Percentiles rank a stretch among this genome's conserved stretches.
Evolutionary conservation across 2,888 invertebrate species (phyloP).

Genomic region (Tetanocera ferruginea): DNA sequence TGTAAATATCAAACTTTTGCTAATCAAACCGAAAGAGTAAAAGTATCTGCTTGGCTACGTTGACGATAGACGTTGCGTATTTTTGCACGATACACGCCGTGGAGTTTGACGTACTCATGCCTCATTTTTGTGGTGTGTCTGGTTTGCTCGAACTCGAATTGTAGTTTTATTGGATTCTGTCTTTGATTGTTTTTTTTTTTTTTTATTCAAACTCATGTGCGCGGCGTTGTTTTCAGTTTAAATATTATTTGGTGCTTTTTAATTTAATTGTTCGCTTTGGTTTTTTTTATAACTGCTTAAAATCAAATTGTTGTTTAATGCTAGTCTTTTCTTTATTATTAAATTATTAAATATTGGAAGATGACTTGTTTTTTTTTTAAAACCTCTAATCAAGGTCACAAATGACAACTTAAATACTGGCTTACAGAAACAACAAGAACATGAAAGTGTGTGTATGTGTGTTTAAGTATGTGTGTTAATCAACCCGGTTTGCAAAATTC

Average conservation of each 20-base stretch:
- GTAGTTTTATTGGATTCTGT: neutral
- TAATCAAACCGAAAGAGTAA: too few relatives aligned
- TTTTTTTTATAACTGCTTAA: neutral
- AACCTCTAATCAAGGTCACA: constrained; percentile 21
- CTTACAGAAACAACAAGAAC: neutral
- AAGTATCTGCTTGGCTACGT: neutral
- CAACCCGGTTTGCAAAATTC: too few relatives aligned
- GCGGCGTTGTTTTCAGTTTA: neutral
- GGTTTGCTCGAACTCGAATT: neutral
- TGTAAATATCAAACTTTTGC: too few relatives aligned
- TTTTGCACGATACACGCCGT: neutral
- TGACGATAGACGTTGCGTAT: neutral
- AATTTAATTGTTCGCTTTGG: constrained; percentile 3
- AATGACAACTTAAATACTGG: constrained; percentile 5
- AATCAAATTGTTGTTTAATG: neutral
- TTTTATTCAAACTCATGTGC: neutral
- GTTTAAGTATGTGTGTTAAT: too few relatives aligned
- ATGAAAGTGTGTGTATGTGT: neutral
- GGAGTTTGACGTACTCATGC: neutral
- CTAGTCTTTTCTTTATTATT: neutral
- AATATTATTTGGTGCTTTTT: neutral
- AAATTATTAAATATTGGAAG: neutral
- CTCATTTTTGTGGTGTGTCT: constrained; percentile 6
- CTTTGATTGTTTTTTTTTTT: neutral
- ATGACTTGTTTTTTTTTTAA: neutral